These are phyloP conservation scores for Pseudoips prasinana DNA, from an alignment of 2,888 invertebrate genomes.

Conservation along the genomic window DNA sequence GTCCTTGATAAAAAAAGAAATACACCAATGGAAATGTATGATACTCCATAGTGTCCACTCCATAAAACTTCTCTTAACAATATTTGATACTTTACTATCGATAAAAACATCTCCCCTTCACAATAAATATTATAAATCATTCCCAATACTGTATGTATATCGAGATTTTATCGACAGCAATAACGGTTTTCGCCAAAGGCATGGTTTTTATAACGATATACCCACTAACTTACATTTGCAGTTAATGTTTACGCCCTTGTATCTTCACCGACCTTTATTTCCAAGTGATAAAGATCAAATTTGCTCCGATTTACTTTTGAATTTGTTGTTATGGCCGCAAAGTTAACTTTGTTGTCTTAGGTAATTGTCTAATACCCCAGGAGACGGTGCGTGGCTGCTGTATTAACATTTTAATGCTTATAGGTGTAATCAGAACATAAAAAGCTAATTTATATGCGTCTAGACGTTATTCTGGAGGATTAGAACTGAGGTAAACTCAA, in stretches of 20 bases:
- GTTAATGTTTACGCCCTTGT: constrained; percentile 1
- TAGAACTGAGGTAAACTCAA: constrained; percentile 34
- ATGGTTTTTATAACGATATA: constrained; percentile 52
- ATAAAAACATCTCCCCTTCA: constrained; percentile 44
- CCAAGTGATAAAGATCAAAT: constrained; percentile 7
- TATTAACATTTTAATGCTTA: constrained; percentile 72
- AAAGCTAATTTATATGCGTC: constrained; percentile 65
- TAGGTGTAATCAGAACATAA: constrained; percentile 61
- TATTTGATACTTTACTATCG: constrained; percentile 31
- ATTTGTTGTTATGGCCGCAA: constrained; percentile 4
- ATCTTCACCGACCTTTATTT: not conserved
- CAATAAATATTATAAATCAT: constrained; percentile 63
- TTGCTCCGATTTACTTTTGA: constrained; percentile 4
- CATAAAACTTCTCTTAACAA: constrained; percentile 29
- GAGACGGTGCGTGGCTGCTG: constrained; percentile 55
- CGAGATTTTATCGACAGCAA: constrained; percentile 57
- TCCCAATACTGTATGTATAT: constrained; percentile 48
- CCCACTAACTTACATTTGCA: constrained; percentile 15
- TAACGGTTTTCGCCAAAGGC: constrained; percentile 53
- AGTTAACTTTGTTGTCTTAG: constrained; percentile 31
- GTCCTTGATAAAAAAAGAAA: not conserved
- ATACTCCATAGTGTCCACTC: constrained; percentile 12
- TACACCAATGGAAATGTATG: constrained; percentile 11
- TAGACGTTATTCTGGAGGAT: constrained; percentile 60
- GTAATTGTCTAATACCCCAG: constrained; percentile 65